Conservation (phyloP, 1,140 invertebrate genomes). For the Agrilus planipennis region DNA sequence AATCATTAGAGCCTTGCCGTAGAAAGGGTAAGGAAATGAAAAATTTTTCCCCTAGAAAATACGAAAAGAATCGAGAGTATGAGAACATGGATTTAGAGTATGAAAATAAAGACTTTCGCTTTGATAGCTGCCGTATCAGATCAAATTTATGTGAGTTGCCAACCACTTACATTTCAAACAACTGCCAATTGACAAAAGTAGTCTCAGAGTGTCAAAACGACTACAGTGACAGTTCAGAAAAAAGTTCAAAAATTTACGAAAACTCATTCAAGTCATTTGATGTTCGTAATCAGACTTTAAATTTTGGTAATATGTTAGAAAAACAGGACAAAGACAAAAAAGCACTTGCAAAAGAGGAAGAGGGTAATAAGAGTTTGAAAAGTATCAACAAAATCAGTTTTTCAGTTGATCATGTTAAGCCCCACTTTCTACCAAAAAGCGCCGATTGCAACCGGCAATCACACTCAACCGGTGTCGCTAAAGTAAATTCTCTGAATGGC, state of each 20-base stretch:
- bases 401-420: not conserved
- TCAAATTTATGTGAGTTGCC: slow-evolving; percentile 31
- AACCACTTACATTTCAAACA: slow-evolving; percentile 31
- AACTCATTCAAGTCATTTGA: slow-evolving; percentile 3
- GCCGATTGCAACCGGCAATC: no score
- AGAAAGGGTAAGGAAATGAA: slow-evolving; percentile 28
- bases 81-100: slow-evolving; percentile 31
- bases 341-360: slow-evolving; percentile 1
- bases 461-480: no score
- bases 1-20: slow-evolving; percentile 25
- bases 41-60: slow-evolving; percentile 6
- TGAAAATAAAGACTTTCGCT: slow-evolving; percentile 18
- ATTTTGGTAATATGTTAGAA: slow-evolving; percentile 9
- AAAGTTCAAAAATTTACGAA: slow-evolving; percentile 9
- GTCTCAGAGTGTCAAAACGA: slow-evolving; percentile 13
- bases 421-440: no score
- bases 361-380: not conserved
- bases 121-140: slow-evolving; percentile 22
- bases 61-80: slow-evolving; percentile 16
- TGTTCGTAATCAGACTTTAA: slow-evolving; percentile 2
- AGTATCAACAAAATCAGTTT: not conserved
- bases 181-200: slow-evolving; percentile 27
- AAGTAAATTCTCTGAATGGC: no score
- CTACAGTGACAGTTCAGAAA: slow-evolving; percentile 12
- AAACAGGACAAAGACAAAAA: not conserved